phyloP scores from a whole-genome alignment of 2,888 invertebrate genomes.

The Conistra vaccinii region DNA sequence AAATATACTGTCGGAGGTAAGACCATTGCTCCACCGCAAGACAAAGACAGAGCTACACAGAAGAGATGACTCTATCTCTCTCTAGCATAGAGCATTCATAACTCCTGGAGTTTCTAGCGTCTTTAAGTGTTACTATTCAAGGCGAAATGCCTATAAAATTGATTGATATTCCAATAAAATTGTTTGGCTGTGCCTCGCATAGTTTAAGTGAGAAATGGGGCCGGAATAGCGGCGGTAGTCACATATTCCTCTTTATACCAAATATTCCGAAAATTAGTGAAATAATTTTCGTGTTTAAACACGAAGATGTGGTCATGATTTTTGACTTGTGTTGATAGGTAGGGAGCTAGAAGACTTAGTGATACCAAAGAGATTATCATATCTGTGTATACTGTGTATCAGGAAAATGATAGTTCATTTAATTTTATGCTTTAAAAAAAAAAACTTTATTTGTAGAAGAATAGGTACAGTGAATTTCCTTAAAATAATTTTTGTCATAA shows the following conservation, averaged over 20 bases:
- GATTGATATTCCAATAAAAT: constrained; percentile 68
- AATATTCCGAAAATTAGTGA: constrained; percentile 45
- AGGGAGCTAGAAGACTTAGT: neutral
- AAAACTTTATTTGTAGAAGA: too few relatives aligned
- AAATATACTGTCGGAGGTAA: constrained; percentile 50
- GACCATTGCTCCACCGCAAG: constrained; percentile 17
- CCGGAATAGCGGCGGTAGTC: constrained; percentile 13
- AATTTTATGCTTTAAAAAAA: too few relatives aligned
- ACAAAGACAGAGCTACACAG: constrained; percentile 29
- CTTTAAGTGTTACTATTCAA: constrained; percentile 57
- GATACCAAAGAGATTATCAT: neutral
- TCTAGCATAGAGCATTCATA: constrained; percentile 44
- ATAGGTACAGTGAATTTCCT: too few relatives aligned
- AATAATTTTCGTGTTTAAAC: constrained; percentile 35
- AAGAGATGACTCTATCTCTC: constrained; percentile 27
- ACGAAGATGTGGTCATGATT: constrained; percentile 9
- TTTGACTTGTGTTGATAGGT: constrained; percentile 2
- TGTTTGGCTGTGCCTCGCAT: constrained; percentile 56
- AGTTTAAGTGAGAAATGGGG: constrained; percentile 59
- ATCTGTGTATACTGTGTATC: too few relatives aligned
- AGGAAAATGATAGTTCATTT: neutral
- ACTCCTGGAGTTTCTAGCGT: constrained; percentile 35
- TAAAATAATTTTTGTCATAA: too few relatives aligned
- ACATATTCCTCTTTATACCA: constrained; percentile 25
- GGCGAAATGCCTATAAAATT: constrained; percentile 60